Conservation (phyloP, 1,140 invertebrate species). For the Drosophila triauraria region DNA sequence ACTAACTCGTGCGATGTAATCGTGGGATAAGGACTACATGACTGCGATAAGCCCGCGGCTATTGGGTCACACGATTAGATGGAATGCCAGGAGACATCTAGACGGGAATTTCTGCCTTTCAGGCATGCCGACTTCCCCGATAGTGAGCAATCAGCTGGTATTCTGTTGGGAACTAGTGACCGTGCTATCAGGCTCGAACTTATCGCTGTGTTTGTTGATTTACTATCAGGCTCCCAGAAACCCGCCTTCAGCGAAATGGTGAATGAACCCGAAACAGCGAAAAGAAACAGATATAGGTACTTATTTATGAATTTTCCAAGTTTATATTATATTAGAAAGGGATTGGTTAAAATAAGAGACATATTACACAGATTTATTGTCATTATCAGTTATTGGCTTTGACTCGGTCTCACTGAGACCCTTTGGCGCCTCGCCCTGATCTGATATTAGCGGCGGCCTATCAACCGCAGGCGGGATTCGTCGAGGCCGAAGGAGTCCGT, state of each 20-base stretch:
- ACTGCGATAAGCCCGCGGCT: not conserved
- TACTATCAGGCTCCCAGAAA: not conserved
- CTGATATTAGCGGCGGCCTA: not conserved
- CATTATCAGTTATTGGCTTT: not conserved
- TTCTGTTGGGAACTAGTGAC: not conserved
- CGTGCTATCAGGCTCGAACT: not conserved
- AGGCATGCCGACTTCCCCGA: not conserved
- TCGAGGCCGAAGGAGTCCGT: constrained; percentile 26
- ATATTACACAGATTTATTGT: not conserved
- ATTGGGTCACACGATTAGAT: not conserved
- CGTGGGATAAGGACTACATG: constrained; percentile 1
- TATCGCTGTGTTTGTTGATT: constrained; percentile 2
- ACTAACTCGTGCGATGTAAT: not conserved
- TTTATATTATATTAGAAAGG: not conserved
- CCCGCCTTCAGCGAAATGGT: not conserved
- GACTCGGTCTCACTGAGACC: not conserved
- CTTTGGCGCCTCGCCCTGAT: rapidly evolving
- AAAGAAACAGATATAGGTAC: not conserved
- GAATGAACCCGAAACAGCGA: constrained; percentile 3
- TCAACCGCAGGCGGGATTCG: not conserved
- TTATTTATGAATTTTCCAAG: not conserved
- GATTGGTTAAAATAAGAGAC: not conserved
- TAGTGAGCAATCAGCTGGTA: constrained; percentile 7
- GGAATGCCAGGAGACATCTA: not conserved
- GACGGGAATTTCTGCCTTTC: not conserved